Evolutionary conservation across 2,113 vertebrate species (phyloP).

Genomic region (Macaca mulatta): DNA sequence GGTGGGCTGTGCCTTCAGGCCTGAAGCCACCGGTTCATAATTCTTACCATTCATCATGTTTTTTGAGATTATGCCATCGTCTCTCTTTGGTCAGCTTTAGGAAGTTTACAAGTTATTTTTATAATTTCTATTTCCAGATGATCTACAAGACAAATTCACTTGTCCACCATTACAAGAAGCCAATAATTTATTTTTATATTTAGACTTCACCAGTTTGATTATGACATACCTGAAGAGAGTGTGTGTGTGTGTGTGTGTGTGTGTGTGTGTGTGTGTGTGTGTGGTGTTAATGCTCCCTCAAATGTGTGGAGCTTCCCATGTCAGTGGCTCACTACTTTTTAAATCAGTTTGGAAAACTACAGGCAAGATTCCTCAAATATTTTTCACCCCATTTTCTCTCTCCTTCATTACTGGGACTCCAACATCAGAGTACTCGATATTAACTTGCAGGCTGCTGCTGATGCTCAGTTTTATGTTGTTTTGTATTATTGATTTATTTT

Average conservation of each 20-base stretch:
- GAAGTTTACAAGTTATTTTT: background rate
- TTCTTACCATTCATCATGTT: background rate
- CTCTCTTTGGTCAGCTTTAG: background rate
- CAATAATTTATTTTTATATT: background rate
- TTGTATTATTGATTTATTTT: background rate
- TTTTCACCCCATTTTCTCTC: background rate
- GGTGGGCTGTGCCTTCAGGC: too few relatives aligned
- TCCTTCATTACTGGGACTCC: background rate
- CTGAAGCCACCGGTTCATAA: background rate
- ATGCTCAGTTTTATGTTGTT: background rate
- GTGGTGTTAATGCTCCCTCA: background rate
- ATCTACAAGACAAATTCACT: too few relatives aligned
- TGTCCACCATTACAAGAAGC: too few relatives aligned
- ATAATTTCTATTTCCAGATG: background rate
- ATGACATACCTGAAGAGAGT: too few relatives aligned
- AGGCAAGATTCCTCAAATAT: background rate
- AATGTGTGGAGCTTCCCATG: background rate
- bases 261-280: too few relatives aligned
- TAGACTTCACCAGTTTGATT: background rate
- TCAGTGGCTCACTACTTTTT: background rate
- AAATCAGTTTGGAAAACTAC: background rate
- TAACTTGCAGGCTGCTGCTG: accelerated
- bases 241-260: background rate
- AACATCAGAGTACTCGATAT: too few relatives aligned
- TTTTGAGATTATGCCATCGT: background rate